Conservation (phyloP, 1,140 invertebrate genomes). For the Heliconius congener region DNA sequence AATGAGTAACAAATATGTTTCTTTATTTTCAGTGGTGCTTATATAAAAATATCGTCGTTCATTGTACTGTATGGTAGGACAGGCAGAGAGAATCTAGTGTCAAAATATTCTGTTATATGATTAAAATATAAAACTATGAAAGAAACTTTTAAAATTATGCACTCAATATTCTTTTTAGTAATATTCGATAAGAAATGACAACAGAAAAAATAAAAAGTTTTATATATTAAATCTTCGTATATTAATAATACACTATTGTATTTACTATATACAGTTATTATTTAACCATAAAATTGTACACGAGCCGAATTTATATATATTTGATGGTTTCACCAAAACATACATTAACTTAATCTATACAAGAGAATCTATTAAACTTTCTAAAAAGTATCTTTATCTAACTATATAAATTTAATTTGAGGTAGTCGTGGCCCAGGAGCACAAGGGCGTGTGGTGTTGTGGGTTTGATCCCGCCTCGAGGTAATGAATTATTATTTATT, state of each 20-base stretch:
- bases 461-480: too few relatives aligned
- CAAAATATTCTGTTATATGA: too few relatives aligned
- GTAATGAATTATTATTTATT: too few relatives aligned
- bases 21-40: not conserved
- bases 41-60: too few relatives aligned
- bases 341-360: slow-evolving; percentile 8
- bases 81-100: too few relatives aligned
- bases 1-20: not conserved
- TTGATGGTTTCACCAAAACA: not conserved
- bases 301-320: not conserved
- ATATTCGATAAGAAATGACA: not conserved
- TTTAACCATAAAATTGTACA: not conserved
- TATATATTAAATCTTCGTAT: not conserved
- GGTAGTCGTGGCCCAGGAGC: too few relatives aligned
- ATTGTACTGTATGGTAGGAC: too few relatives aligned
- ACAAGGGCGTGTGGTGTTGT: too few relatives aligned
- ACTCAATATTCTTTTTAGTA: not conserved
- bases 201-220: not conserved
- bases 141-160: not conserved
- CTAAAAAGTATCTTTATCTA: slow-evolving; percentile 11
- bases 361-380: slow-evolving; percentile 15
- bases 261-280: not conserved
- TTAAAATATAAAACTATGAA: not conserved
- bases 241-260: not conserved
- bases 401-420: too few relatives aligned